These are phyloP conservation scores for Pyralis farinalis DNA, from an alignment of 2,888 invertebrate genomes.

Conservation along the genomic window DNA sequence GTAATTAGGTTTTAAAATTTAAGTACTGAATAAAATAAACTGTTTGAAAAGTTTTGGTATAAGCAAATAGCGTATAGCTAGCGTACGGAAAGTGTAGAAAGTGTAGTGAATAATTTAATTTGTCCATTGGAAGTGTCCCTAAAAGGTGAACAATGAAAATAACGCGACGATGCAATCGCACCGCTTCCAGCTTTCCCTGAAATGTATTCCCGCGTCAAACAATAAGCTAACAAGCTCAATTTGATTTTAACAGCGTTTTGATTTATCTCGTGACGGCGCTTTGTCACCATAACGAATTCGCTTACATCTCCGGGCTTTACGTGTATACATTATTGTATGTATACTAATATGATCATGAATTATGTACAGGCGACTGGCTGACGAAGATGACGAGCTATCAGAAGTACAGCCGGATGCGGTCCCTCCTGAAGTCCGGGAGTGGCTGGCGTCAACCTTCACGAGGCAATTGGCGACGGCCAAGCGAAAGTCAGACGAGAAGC, in stretches of 20 bases:
- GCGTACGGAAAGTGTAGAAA: no score
- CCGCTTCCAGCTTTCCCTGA: slow-evolving; percentile 40
- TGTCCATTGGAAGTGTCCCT: background rate
- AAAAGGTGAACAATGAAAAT: background rate
- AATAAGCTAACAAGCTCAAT: slow-evolving; percentile 11
- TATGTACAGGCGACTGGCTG: slow-evolving; percentile 86
- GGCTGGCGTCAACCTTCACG: slow-evolving; percentile 98
- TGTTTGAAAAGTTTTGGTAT: no score
- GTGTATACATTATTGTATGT: slow-evolving; percentile 6
- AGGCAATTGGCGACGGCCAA: slow-evolving; percentile 91
- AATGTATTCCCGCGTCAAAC: slow-evolving; percentile 14
- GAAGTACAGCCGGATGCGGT: slow-evolving; percentile 98
- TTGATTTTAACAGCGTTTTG: slow-evolving; percentile 6
- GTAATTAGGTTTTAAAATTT: no score
- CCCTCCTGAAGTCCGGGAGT: slow-evolving; percentile 97
- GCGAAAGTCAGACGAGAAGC: slow-evolving; percentile 89
- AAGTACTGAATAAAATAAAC: no score
- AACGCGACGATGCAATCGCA: background rate
- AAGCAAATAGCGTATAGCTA: no score
- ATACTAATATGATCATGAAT: slow-evolving; percentile 25
- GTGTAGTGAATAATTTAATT: no score
- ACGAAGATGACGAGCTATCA: slow-evolving; percentile 97
- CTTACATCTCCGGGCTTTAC: slow-evolving; percentile 18
- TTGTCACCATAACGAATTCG: slow-evolving; percentile 11
- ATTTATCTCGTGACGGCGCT: slow-evolving; percentile 19